Conservation (phyloP, 2,888 invertebrate species). For the Eristalis arbustorum region DNA sequence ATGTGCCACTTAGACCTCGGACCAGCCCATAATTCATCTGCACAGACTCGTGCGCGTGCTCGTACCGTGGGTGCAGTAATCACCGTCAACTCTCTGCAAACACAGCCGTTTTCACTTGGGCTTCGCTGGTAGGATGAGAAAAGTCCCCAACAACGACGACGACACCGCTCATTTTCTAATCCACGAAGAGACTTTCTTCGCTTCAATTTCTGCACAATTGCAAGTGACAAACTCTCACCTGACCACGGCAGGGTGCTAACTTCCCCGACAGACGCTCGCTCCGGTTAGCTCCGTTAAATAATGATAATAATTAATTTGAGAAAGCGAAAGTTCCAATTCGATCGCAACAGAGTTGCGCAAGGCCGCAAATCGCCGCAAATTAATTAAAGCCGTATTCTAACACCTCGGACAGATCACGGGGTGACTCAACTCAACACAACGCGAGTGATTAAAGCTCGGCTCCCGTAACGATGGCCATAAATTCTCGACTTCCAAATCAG, state of each 20-base stretch:
- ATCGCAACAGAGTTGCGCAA: not conserved
- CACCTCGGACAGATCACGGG: not conserved
- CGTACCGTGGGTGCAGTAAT: too few relatives aligned
- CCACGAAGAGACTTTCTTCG: not conserved
- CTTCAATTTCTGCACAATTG: not conserved
- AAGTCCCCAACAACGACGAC: not conserved
- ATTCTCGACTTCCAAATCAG: slow-evolving; percentile 53
- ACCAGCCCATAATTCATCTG: too few relatives aligned
- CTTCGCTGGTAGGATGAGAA: not conserved
- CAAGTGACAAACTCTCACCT: not conserved
- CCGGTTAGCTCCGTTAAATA: not conserved
- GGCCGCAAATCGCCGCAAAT: not conserved
- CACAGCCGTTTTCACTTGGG: not conserved
- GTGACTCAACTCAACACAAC: not conserved
- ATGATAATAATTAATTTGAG: not conserved
- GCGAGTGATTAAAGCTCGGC: not conserved
- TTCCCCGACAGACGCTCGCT: not conserved
- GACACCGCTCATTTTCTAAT: not conserved
- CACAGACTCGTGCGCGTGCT: too few relatives aligned
- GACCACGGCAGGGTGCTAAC: not conserved
- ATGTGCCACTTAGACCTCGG: too few relatives aligned
- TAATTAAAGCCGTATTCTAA: not conserved
- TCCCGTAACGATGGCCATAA: slow-evolving; percentile 26
- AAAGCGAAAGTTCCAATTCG: not conserved
- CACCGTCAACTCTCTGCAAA: not conserved